Base-by-base conservation (phyloP, 2,888 invertebrate genomes). In the Suillia variegata region DNA sequence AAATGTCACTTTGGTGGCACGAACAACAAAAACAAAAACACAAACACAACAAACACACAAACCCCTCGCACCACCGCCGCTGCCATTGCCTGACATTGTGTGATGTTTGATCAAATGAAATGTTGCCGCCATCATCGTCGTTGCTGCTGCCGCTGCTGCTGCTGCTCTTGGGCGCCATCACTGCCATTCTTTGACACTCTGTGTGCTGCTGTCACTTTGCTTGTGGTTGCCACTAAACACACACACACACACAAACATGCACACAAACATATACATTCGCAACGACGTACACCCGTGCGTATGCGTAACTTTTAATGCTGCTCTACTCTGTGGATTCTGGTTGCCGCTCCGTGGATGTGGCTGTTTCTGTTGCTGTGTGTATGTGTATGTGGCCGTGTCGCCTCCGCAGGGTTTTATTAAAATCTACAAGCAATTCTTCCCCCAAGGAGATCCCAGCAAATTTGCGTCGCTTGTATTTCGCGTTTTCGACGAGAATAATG, bases 381-480 rank as follows among this genome's bases (percentile, higher is more conserved):
- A 20, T 48, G 20, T 21, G 6, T 21, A 8, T 22, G 48, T 48
- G 2, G 8, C 2, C 21, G 21, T 42, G 62, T 55, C 68, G n/a
- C n/a, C n/a, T n/a, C 84, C 84, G 60, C 84, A 97, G 97, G 98
- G 98, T 73, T 98, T 99, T 87, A 96, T 98, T 83, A 96, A 94
- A 87, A 99, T 98, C 84, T 98, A 99, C 87, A 96, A 96, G 85
- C 98, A 98, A 85, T 98, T 99, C 86, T 99, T 99, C 84, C 98
- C 98, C 59, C 95, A 98, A 88, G 98, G 98, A 72, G 98, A 99
- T 85, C 98, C 98, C 48, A 95, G 96, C 80, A 98, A 98, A 86
- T 99, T 98, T 82, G 98, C 98, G 60, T 93, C 95, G 62, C 88
- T 98, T 77, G 98, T 98, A 65, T 98, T 98, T 87, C 91, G 97